phyloP scores from a whole-genome alignment of 2,797 vertebrate genomes.

The Enteromius fasciolatus region DNA sequence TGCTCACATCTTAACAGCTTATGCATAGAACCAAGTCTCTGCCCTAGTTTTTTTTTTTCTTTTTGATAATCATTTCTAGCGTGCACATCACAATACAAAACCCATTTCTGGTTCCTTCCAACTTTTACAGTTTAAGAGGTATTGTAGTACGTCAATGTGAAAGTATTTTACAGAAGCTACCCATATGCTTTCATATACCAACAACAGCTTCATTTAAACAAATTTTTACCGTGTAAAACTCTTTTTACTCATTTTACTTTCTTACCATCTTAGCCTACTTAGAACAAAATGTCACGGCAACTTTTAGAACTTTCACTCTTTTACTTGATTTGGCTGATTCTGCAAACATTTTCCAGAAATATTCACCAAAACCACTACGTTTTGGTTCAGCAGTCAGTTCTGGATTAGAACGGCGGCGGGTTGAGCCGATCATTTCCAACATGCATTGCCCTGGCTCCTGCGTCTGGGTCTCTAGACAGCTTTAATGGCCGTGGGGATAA shows the following conservation, averaged over 20 bases:
- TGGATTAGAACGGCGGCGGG: not conserved
- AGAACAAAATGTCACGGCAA: not conserved
- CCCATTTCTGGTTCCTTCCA: not conserved
- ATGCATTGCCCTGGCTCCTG: conserved; percentile 16
- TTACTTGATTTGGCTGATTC: conserved; percentile 20
- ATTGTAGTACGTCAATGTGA: not conserved
- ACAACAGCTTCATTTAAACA: not conserved
- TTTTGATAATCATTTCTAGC: not conserved
- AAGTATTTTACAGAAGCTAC: not conserved
- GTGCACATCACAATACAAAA: not conserved
- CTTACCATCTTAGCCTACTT: not conserved
- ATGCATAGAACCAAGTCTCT: not conserved
- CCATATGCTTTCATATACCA: not conserved
- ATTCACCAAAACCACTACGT: conserved; percentile 3
- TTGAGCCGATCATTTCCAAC: conserved; percentile 28
- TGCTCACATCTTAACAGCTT: not conserved
- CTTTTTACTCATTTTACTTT: not conserved
- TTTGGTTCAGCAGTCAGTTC: conserved; percentile 7
- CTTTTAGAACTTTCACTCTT: conserved; percentile 6
- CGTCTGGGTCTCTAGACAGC: conserved; percentile 36
- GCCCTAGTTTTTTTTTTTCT: not conserved
- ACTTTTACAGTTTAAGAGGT: not conserved
- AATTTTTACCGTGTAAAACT: not conserved
- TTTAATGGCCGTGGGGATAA: conserved; percentile 53
- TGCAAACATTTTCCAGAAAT: conserved; percentile 4